phyloP scores from a whole-genome alignment of 2,113 vertebrate genomes.

The Corydoras maculifer region DNA sequence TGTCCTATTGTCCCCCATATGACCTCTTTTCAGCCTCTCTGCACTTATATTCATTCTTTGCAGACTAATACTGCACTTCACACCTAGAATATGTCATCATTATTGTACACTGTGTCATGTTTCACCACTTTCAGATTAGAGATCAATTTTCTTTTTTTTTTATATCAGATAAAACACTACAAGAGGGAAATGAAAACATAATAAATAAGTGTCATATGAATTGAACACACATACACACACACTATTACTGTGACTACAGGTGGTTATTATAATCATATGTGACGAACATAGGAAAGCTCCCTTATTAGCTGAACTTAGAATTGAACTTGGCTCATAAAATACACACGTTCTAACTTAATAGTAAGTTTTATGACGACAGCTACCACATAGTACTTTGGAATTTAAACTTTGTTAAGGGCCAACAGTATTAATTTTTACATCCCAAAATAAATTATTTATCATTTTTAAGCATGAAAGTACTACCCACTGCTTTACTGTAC shows the following conservation, averaged over 20 bases:
- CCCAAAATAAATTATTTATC: too few species aligned
- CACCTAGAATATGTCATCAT: constrained; percentile 17
- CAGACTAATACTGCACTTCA: background rate
- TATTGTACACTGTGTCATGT: background rate
- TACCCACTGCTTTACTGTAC: too few species aligned
- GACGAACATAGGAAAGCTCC: constrained; percentile 11
- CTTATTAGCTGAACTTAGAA: constrained; percentile 5
- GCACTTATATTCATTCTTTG: constrained; percentile 1
- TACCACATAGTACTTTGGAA: background rate
- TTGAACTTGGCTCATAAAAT: background rate
- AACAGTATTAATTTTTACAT: too few species aligned
- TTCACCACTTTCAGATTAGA: background rate
- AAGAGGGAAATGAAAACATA: too few species aligned
- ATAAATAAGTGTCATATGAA: too few species aligned
- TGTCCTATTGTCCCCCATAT: constrained; percentile 10
- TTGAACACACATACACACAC: too few species aligned
- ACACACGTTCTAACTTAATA: background rate
- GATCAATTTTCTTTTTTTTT: background rate
- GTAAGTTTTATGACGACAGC: background rate
- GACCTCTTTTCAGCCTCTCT: constrained; percentile 10
- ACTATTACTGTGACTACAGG: background rate
- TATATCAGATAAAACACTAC: too few species aligned
- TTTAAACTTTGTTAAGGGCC: background rate
- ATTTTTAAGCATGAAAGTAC: too few species aligned
- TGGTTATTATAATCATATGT: constrained; percentile 1